Evolutionary conservation across 1,140 invertebrate species (phyloP), one percentile per base, ranked within the genome.

Genomic region (Habropoda laboriosa): DNA sequence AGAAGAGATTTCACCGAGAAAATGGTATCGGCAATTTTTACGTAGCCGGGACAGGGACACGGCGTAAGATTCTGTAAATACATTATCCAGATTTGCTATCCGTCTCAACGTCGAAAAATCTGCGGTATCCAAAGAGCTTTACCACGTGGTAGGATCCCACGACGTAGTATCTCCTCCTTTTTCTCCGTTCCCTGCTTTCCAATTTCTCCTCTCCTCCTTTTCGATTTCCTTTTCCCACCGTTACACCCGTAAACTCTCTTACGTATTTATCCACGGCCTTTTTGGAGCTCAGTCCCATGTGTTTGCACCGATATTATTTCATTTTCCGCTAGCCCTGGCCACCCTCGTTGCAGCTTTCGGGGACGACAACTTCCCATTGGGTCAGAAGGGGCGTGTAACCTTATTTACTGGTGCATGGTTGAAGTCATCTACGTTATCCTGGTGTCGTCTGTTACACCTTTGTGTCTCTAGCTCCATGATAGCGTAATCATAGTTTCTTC

Each of bases 241-340:
- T 68, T 58, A 67, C 57, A 80, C 35, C 74, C 66, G 57, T 82
- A 83, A 85, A 88, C 79, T 89, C 87, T 81, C 80, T 86, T 83
- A 86, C 80, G 83, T 89, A 88, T 89, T 88, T 89, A 88, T 85
- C 79, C 78, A 80, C 57, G 77, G 74, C 72, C 68, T 74, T 76
- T 74, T 81, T 61, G 60, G 76, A 64, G 73, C 60, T 55, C 73
- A 66, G 83, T 87, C 88, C 82, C 82, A 81, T 87, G 89, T 89
- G 85, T 86, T 86, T 86, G 73, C 68, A 68, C 58, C 77, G 87
- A 87, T 90, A 90, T 89, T 92, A 92, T 91, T 91, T 91, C 90
- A 91, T 92, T 92, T 92, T 92, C 91, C 90, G 90, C 89, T 83
- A 90, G 90, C 86, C 89, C 84, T 75, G 80, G 78, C 83, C 81